A percentile compares a stretch with the other conserved stretches of the same genome.
These are phyloP conservation scores for Drosophila suboccidentalis DNA, from an alignment of 2,888 invertebrate species.

Conservation along the genomic window DNA sequence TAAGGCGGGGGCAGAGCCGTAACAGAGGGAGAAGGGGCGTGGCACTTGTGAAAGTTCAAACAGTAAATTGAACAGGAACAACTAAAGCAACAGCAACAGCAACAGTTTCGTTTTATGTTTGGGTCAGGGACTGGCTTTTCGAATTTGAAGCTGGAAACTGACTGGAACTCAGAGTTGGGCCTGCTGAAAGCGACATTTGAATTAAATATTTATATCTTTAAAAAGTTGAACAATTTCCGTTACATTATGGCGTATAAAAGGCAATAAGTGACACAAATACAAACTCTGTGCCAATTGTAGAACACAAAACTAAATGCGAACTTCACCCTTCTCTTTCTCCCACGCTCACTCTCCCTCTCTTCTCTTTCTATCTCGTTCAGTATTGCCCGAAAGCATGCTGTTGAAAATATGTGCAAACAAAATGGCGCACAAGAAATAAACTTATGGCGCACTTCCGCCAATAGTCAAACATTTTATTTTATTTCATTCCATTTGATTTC, in stretches of 20 bases:
- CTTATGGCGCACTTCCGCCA: conserved; percentile 80
- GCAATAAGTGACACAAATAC: conserved; percentile 65
- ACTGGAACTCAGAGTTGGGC: neutral
- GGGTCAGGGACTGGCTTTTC: conserved; percentile 9
- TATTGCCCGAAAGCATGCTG: conserved; percentile 42
- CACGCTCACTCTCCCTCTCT: neutral
- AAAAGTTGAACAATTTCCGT: conserved; percentile 78
- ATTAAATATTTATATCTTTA: conserved; percentile 76
- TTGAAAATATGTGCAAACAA: conserved; percentile 57
- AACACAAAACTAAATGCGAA: conserved; percentile 49
- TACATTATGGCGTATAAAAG: conserved; percentile 74
- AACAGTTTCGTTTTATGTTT: conserved; percentile 40
- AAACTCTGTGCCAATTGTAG: conserved; percentile 44
- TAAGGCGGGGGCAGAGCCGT: neutral
- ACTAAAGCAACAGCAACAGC: conserved; percentile 15
- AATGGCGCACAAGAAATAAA: conserved; percentile 76
- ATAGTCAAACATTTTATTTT: conserved; percentile 79
- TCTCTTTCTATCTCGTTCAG: conserved; percentile 9
- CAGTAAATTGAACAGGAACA: conserved; percentile 47
- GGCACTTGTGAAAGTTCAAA: conserved; percentile 41
- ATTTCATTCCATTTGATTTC: conserved; percentile 66
- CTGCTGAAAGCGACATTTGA: conserved; percentile 50
- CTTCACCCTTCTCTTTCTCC: neutral
- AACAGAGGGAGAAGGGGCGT: neutral
- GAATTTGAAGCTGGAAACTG: conserved; percentile 7